Evolutionary conservation across 2,888 invertebrate genomes (phyloP).

Genomic region (Tetragnatha montana): DNA sequence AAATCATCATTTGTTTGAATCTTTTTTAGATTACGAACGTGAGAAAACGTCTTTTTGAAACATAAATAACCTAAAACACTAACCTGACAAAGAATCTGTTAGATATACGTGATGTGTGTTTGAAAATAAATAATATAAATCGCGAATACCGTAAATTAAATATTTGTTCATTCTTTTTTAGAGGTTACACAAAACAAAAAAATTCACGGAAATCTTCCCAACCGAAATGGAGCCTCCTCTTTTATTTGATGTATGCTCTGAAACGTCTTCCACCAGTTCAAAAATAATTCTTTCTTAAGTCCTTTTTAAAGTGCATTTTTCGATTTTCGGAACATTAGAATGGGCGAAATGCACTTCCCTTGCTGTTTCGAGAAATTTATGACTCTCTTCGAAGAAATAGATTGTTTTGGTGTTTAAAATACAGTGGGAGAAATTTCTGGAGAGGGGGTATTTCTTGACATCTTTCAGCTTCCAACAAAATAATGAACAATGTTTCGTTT

Average conservation of each 20-base stretch:
- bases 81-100: neutral
- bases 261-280: neutral
- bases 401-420: neutral
- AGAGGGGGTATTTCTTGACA: neutral
- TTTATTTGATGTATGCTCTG: neutral
- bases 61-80: neutral
- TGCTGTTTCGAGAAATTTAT: neutral
- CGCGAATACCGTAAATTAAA: neutral
- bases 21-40: neutral
- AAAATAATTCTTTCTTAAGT: neutral
- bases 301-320: neutral
- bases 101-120: neutral
- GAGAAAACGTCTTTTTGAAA: neutral
- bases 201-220: neutral
- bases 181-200: neutral
- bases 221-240: neutral
- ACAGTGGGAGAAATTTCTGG: neutral
- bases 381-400: neutral
- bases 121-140: neutral
- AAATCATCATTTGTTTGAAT: too few species aligned
- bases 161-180: neutral
- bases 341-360: neutral
- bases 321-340: neutral
- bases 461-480: neutral
- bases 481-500: neutral